Evolutionary conservation across 37 sponge, comb jelly and placozoan genomes (phyloP).

Genomic region (Bolinopsis microptera): DNA sequence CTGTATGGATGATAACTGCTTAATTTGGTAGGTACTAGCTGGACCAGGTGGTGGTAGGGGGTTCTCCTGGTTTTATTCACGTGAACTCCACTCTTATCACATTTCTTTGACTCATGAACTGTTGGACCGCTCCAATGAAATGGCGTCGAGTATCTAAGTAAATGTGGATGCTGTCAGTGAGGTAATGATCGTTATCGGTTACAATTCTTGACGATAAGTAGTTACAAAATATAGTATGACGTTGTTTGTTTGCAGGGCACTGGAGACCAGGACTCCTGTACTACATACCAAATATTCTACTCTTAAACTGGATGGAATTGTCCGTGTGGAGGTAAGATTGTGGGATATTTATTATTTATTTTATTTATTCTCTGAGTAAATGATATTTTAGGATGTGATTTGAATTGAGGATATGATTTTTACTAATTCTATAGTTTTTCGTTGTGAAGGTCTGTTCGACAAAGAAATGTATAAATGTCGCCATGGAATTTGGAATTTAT

Average conservation of each 20-base stretch:
- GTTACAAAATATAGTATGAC: not conserved
- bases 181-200: not conserved
- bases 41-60: not conserved
- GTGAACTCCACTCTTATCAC: not conserved
- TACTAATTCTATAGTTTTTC: too few relatives aligned
- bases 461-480: too few relatives aligned
- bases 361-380: too few relatives aligned
- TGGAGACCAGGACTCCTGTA: slow-evolving; percentile 36
- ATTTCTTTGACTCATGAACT: not conserved
- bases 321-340: slow-evolving; percentile 53
- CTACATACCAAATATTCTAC: slow-evolving; percentile 1
- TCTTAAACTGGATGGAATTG: slow-evolving; percentile 47
- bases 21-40: slow-evolving; percentile 1
- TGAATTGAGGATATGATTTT: too few relatives aligned
- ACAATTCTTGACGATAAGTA: not conserved
- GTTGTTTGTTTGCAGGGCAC: not conserved
- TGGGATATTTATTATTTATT: too few relatives aligned
- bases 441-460: too few relatives aligned
- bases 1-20: slow-evolving; percentile 35
- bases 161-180: not conserved
- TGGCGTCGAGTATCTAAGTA: not conserved
- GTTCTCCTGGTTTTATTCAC: not conserved
- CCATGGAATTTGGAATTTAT: too few relatives aligned
- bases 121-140: not conserved
- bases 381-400: too few relatives aligned